Evolutionary conservation across 2,113 vertebrate species (phyloP), one percentile per base, ranked within the genome.

Genomic region (Morone saxatilis): DNA sequence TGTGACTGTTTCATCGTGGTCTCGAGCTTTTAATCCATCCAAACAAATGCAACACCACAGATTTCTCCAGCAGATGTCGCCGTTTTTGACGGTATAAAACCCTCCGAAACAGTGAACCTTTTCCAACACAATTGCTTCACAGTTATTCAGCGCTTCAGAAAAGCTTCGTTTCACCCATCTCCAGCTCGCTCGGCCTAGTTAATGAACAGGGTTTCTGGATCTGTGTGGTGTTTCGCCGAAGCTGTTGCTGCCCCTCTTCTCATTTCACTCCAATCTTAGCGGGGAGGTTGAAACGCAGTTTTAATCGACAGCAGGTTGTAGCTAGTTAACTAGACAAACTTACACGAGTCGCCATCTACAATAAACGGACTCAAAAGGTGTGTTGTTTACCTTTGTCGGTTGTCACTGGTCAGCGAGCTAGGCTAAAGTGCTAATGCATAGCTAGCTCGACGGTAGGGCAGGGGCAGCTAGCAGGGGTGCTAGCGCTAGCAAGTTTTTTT

Each of bases 301-400:
- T 53, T 7, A 51, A 25, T 62, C 43, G 16, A 63, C 22, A 74
- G 19, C 7, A 16, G 8, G 71, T 5, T 47, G 25, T 3, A 60
- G 50, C 13, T 6, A 76, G 14, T 41, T 7, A 13, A 13, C 69
- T 43, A 25, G 0, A 61, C 19, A 43, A 71, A 73, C 74, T 76
- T 86, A 16, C 5, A 0, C 10, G 25, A 60, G 43, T 48, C 59
- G 19, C 7, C 31, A 60, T 13, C 25, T 54, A 66, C 25, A 25
- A 60, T 22, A 25, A 48, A 75, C 3, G n/a, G 10, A 72, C 36
- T 72, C 50, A 22, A 77, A 78, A 47, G 40, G 57, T 69, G 59
- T 63, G 76, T 83, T 94, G 92, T 93, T 94, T 94, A 95, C 94
- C 91, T 95, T 89, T 89, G 83, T 92, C 88, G 89, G 84, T 92